Base-by-base conservation (phyloP, 2,888 invertebrate genomes). In the Protodeltote pygarga region DNA sequence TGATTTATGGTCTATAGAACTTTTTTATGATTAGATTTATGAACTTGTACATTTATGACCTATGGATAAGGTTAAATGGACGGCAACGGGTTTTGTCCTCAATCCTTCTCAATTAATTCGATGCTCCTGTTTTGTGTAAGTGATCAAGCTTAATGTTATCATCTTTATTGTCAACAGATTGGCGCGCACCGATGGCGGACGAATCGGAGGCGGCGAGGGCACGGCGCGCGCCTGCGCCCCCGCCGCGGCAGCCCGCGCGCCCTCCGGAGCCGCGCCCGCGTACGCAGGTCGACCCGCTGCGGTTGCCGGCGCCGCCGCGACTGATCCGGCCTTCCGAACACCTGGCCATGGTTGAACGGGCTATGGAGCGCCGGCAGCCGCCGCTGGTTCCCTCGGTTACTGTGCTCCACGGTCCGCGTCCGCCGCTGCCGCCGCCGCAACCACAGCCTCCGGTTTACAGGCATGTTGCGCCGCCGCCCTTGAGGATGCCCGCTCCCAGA, bases 131-230 rank as follows among this genome's bases (percentile, higher is more conserved):
- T n/a, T n/a, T 19, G 13, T 15, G 16, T 14, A 14, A n/a, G 17
- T 33, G 15, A n/a, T 21, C 21, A 6, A 21, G 21, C 8, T n/a
- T n/a, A 13, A 25, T 6, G 1, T 21, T 8, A 24, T 3, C 4
- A 0, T 25, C 8, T 23, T 31, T 3, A 14, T 83, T 78, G 65
- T 73, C 66, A 20, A 51, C 81, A 91, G 91, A 91, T 90, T 91
- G 91, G 91, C 91, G 91, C 85, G 89, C 90, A 73, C 91, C 91
- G 75, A 91, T 91, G 91, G 78, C 85, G 48, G 91, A 91, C 74
- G 91, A 90, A 72, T 70, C 87, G 80, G 90, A 90, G 81, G 86
- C 83, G 81, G 84, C 82, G 71, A 77, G 87, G 81, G 82, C 77
- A 60, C 78, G 88, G 70, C 88, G 90, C 65, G 45, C 80, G 82